Evolutionary conservation across 1,140 invertebrate species (phyloP).

Genomic region (Galleria mellonella): DNA sequence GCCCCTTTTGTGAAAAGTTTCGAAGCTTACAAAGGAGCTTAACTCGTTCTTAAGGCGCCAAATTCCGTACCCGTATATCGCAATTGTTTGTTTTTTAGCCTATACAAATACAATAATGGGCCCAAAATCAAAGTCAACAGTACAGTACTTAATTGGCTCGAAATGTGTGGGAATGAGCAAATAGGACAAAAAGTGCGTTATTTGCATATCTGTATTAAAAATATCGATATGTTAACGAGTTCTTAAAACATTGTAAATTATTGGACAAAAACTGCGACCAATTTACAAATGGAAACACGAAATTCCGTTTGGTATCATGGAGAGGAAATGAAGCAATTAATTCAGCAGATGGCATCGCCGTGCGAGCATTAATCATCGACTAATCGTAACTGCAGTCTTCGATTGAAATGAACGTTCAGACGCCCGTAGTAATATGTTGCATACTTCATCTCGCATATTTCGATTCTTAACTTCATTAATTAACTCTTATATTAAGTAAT

Average conservation of each 20-base stretch:
- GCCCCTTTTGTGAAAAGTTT: slow-evolving; percentile 67
- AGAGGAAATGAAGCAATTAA: slow-evolving; percentile 73
- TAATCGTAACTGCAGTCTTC: slow-evolving; percentile 73
- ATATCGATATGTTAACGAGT: slow-evolving; percentile 31
- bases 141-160: slow-evolving; percentile 1
- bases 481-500: too few species aligned
- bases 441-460: too few species aligned
- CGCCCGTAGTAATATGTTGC: slow-evolving; percentile 4
- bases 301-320: slow-evolving; percentile 69
- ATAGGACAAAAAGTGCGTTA: too few species aligned
- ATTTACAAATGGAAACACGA: slow-evolving; percentile 62
- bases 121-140: slow-evolving; percentile 9
- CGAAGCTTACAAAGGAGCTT: slow-evolving; percentile 53
- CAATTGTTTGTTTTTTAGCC: slow-evolving; percentile 29
- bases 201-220: slow-evolving; percentile 3
- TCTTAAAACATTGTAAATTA: slow-evolving; percentile 21
- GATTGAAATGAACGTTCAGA: slow-evolving; percentile 54
- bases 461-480: too few species aligned
- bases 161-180: not conserved
- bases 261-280: slow-evolving; percentile 55
- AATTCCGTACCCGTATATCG: slow-evolving; percentile 35
- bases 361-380: slow-evolving; percentile 72
- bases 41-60: slow-evolving; percentile 61
- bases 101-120: slow-evolving; percentile 9
- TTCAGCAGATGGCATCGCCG: slow-evolving; percentile 69